These are phyloP conservation scores for Cremastinae sp. DNA, from an alignment of 2,888 invertebrate species.

Conservation along the genomic window DNA sequence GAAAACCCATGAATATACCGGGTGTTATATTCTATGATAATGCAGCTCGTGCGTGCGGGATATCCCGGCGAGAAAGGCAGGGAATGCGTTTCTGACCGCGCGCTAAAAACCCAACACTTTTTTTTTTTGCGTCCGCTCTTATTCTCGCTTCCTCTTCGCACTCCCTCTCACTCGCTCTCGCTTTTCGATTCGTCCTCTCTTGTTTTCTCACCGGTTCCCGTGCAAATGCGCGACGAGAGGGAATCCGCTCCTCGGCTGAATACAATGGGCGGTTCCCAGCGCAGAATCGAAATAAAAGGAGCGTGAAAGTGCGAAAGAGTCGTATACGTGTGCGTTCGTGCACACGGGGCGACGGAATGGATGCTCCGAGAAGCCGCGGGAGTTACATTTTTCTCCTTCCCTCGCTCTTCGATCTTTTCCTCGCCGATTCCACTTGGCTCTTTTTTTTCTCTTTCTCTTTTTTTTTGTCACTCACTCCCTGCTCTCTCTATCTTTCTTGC, in stretches of 20 bases:
- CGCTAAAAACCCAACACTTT: constrained; percentile 22
- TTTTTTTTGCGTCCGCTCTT: too few species aligned
- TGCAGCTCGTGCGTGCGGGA: constrained; percentile 44
- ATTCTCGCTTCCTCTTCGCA: too few species aligned
- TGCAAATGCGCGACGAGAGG: constrained; percentile 45
- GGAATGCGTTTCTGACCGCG: constrained; percentile 56
- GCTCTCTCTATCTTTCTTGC: too few species aligned
- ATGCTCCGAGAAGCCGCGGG: constrained; percentile 34
- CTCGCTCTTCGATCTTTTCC: constrained; percentile 6
- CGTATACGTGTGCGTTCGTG: constrained; percentile 14
- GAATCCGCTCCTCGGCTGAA: constrained; percentile 46
- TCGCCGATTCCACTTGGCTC: constrained; percentile 22
- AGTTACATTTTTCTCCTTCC: constrained; percentile 36
- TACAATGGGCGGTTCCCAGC: constrained; percentile 54
- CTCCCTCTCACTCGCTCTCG: constrained; percentile 14
- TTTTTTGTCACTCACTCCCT: constrained; percentile 9
- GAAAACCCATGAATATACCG: constrained; percentile 53
- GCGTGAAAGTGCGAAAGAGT: constrained; percentile 52
- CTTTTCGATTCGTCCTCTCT: constrained; percentile 15
- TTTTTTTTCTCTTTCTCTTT: constrained; percentile 21
- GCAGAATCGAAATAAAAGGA: constrained; percentile 42
- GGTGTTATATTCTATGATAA: constrained; percentile 62
- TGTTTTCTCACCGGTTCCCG: constrained; percentile 45
- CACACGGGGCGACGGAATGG: constrained; percentile 44
- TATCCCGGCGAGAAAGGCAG: constrained; percentile 28